Evolutionary conservation across 2,113 vertebrate genomes (phyloP), one percentile per base, ranked within the genome.

Genomic region (Periophthalmus modestus): DNA sequence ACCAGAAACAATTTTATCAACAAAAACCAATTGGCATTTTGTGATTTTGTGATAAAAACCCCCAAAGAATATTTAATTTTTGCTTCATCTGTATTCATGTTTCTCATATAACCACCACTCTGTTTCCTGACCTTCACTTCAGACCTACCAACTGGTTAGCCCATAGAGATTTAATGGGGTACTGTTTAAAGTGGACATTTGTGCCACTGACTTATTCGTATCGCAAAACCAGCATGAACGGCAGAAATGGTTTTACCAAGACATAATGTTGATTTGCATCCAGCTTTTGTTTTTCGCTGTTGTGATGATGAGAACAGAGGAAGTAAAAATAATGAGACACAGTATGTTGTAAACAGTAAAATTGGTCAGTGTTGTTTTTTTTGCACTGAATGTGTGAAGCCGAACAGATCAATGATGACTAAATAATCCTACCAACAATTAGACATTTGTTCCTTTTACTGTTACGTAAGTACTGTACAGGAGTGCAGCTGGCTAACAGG

Each of bases 41-140:
- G 16, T 36, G 33, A 63, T 19, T 36, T 5, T 34, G 7, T 18
- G 33, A 63, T 11, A 36, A 63, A 7, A n/a, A 9, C 10, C 33
- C 16, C 33, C 28, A 63, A 63, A 63, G 61, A 63, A 15, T 63
- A 63, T 36, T 63, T 63, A n/a, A 36, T 34, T 62, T n/a, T 15
- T 34, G 24, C 15, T 18, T 43, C 62, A 65, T 65, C 62, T n/a
- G 34, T 19, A 65, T 65, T 65, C 34, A 39, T 65, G 18, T 43
- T 10, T 65, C 18, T n/a, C 2, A 43, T 34, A 65, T 21, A n/a
- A 1, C 62, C 62, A 65, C 34, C n/a, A 34, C 62, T 36, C 2
- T 19, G 62, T 43, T 65, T 39, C 16, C 62, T 65, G 62, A 65
- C 62, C 62, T 39, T 65, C 62, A 65, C 18, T 13, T 65, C 62